Evolutionary conservation across 2,888 invertebrate species (phyloP), one percentile per base, ranked within the genome.

Genomic region (Pogonocherus hispidulus): DNA sequence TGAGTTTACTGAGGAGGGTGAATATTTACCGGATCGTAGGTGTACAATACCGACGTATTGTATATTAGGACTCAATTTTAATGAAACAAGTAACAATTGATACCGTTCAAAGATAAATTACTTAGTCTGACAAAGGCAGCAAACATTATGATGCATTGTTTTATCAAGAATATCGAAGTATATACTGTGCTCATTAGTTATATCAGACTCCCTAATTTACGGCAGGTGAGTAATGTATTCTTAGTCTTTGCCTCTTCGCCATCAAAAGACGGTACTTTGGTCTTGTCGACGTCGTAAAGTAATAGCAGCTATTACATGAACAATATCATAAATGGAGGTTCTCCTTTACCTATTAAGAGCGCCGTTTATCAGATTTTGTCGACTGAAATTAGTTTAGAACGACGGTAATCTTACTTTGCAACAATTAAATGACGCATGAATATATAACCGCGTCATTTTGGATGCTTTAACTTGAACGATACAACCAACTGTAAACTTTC

Each of bases 281-380:
- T 52, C 68, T 63, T 62, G 62, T 51, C 54, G 19, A 18, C 64
- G 41, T 37, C 59, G 56, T 63, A 66, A 64, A 59, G 60, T 68
- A 66, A 68, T 65, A 70, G 63, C 66, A 63, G 66, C 63, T 67
- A 69, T 72, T 72, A 72, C 65, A 55, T 63, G 69, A 49, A 69
- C 65, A 65, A 64, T 69, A 55, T 69, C 69, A 65, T 69, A 65
- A 69, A 70, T 66, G 70, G 55, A 68, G 55, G 64, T 56, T 69
- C 55, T 60, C 64, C 52, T 67, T 63, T 67, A 59, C 47, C 59
- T 59, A 47, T 41, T 55, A 46, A 11, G 32, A 46, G 19, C 44
- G 60, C 56, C 69, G 68, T 69, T 71, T 68, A 70, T 68, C 72
- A 68, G 70, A 72, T 72, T 64, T 59, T 47, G 64, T 66, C 55